Evolutionary conservation across 2,888 invertebrate species (phyloP).

Genomic region (Thymelicus lineola): DNA sequence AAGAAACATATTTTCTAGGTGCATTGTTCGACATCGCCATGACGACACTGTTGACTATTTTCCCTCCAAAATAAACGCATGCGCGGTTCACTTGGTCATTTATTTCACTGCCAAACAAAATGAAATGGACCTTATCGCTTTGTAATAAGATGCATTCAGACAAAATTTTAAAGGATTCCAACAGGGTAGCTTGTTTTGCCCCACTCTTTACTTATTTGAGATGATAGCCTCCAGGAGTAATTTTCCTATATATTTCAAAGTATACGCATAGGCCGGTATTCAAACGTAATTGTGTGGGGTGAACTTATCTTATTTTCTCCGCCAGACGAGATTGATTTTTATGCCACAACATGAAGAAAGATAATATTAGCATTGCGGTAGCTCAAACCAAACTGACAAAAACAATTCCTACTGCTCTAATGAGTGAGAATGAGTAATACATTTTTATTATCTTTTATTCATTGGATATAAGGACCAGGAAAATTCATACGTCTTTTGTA

Average conservation of each 20-base stretch:
- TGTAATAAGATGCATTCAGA: conserved; percentile 38
- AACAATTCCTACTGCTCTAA: not conserved
- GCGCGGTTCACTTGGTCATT: conserved; percentile 57
- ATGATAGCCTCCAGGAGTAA: conserved; percentile 73
- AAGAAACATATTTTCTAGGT: conserved; percentile 46
- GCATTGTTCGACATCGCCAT: conserved; percentile 68
- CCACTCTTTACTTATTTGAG: conserved; percentile 61
- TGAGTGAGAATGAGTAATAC: too few species aligned
- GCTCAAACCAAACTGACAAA: conserved; percentile 10
- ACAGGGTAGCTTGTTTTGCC: conserved; percentile 64
- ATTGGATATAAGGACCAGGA: too few species aligned
- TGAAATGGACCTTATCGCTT: conserved; percentile 50
- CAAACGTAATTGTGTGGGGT: conserved; percentile 60
- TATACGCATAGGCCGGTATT: conserved; percentile 48
- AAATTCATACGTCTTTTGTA: too few species aligned
- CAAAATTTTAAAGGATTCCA: conserved; percentile 31
- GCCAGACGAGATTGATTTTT: conserved; percentile 57
- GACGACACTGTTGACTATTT: conserved; percentile 72
- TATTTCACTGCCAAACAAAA: conserved; percentile 37
- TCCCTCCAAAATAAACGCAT: conserved; percentile 82
- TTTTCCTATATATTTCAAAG: conserved; percentile 71
- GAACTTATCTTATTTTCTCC: conserved; percentile 62
- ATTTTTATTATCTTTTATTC: too few species aligned
- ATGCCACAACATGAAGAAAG: conserved; percentile 31
- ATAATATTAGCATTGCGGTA: conserved; percentile 3